Evolutionary conservation across 2,888 invertebrate species (phyloP).

Genomic region (Macrosoma leucophasiata): DNA sequence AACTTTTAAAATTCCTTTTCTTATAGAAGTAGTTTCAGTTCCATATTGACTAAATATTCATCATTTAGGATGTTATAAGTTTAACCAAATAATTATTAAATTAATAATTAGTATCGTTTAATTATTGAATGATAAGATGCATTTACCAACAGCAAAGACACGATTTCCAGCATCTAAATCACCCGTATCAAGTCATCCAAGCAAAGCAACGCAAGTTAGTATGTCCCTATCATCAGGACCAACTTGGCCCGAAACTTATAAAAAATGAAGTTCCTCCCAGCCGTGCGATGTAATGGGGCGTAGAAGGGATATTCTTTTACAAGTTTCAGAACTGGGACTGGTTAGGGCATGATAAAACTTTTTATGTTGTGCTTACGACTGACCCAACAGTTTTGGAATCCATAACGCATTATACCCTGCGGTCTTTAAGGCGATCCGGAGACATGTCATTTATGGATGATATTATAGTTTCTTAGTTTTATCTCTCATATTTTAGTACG

Average conservation of each 20-base stretch:
- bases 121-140: not conserved
- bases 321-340: conserved; percentile 52
- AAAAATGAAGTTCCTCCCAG: conserved; percentile 29
- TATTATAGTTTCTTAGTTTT: no score
- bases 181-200: conserved; percentile 18
- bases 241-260: conserved; percentile 27
- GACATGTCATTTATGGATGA: no score
- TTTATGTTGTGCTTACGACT: conserved; percentile 64
- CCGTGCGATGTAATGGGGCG: conserved; percentile 55
- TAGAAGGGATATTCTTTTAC: conserved; percentile 54
- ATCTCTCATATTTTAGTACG: no score
- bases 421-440: no score
- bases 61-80: not conserved
- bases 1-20: conserved; percentile 13
- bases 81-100: not conserved
- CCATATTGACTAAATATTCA: not conserved
- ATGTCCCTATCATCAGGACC: conserved; percentile 25
- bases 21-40: conserved; percentile 6
- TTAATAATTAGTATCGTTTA: not conserved
- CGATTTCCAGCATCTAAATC: no score
- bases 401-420: conserved; percentile 45
- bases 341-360: conserved; percentile 63
- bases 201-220: conserved; percentile 20
- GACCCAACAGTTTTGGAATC: conserved; percentile 50
- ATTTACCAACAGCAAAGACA: conserved; percentile 2